Evolutionary conservation across 2,888 invertebrate species (phyloP), one percentile per base, ranked within the genome.

Genomic region (Spisula subtruncata): DNA sequence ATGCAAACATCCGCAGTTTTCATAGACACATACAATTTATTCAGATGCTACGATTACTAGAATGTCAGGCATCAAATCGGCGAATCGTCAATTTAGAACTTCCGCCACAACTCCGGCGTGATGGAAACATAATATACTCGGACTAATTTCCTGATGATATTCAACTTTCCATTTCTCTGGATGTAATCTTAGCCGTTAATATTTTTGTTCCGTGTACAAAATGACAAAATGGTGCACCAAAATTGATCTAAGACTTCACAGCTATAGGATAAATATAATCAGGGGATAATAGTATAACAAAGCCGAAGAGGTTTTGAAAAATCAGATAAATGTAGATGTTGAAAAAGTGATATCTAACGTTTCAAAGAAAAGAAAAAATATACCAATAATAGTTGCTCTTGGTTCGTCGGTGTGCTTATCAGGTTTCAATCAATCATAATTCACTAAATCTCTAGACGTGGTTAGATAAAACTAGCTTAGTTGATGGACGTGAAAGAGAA

Each of bases 11-110:
- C 60, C 18, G n/a, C 60, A 48, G n/a, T 12, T 12, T n/a, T 48
- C 48, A 48, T 66, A 35, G 32, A 35, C 41, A 12, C 35, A 35
- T n/a, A 32, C 10, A 79, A 79, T 29, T 10, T 35, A 29, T 29
- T n/a, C n/a, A n/a, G 60, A 60, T 60, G 6, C 20, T 6, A 12
- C 8, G 60, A 60, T 60, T 60, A n/a, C n/a, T 60, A n/a, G 32
- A 79, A 29, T 79, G 79, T 79, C 41, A 35, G n/a, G n/a, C n/a
- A 35, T 32, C 18, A 16, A 1, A 29, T 29, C 32, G 32, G 29
- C 79, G n/a, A 79, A 60, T n/a, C 60, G 60, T 60, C n/a, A 60
- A 60, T 20, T 60, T n/a, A n/a, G 60, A 60, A 60, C 60, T 60
- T 60, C 60, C 60, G 60, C 18, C 60, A n/a, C n/a, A n/a, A n/a